These are phyloP conservation scores for Pachymerium ferrugineum DNA, from an alignment of 2,888 invertebrate species.

Conservation along the genomic window DNA sequence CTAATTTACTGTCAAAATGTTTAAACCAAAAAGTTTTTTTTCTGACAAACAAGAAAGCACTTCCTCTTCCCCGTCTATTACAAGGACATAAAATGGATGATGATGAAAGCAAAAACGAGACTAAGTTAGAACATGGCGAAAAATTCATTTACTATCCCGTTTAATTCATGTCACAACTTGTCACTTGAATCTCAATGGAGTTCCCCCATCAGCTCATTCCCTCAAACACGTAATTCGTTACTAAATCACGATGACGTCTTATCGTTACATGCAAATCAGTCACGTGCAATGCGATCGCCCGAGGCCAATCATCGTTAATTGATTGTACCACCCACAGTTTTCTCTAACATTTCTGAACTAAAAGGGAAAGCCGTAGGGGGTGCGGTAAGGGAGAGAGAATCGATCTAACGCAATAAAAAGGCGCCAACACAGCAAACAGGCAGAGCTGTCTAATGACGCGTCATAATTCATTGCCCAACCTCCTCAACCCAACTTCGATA, in stretches of 20 bases:
- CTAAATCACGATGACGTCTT: not conserved
- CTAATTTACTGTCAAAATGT: too few relatives aligned
- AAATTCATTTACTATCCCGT: too few relatives aligned
- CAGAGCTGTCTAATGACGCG: not conserved
- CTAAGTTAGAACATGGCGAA: not conserved
- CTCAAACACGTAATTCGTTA: too few relatives aligned
- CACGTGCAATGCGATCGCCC: not conserved
- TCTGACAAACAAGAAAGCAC: too few relatives aligned
- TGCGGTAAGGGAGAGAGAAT: not conserved
- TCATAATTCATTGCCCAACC: not conserved
- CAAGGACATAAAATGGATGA: too few relatives aligned
- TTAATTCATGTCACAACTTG: not conserved
- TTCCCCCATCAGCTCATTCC: not conserved
- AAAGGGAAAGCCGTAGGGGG: not conserved
- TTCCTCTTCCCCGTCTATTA: too few relatives aligned
- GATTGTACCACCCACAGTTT: not conserved
- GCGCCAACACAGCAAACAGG: slow-evolving; percentile 6
- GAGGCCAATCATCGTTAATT: not conserved
- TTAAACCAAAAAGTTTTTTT: too few relatives aligned
- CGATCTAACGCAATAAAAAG: slow-evolving; percentile 14
- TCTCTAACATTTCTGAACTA: not conserved
- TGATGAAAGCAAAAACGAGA: not conserved
- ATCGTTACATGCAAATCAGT: slow-evolving; percentile 3
- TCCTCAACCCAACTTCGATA: not conserved
- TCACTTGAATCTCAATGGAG: not conserved